Evolutionary conservation across 2,113 vertebrate genomes (phyloP), one percentile per base, ranked within the genome.

Genomic region (Sinocyclocheilus rhinocerous): DNA sequence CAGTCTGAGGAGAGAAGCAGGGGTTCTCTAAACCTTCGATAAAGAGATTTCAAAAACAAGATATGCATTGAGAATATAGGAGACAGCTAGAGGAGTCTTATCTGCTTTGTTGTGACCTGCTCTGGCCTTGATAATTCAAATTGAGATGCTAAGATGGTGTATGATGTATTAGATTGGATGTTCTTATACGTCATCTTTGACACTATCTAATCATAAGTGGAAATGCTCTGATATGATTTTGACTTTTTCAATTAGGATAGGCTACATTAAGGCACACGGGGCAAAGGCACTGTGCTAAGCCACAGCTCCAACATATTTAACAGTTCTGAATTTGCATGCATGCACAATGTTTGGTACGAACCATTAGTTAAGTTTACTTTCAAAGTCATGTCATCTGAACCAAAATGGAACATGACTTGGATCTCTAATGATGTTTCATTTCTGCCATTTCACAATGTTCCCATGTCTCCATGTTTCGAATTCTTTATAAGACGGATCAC

Each of bases 31-130:
- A 61, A 85, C 84, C 45, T 61, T 70, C 15, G 70, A 87, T 63
- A 65, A 59, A 18, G 52, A 87, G 88, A 87, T 87, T 33, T 78
- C 61, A 85, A 70, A 87, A 85, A 89, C 86, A 87, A 89, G 86
- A 88, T 87, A 87, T 83, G 79, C 80, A 75, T 2, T 11, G 7
- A 18, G 5, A 57, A 77, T 72, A 39, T 57, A 45, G 73, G 69
- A 83, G 63, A 82, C 61, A 39, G n/a, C 70, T n/a, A 79, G 57
- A 45, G 39, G 65, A 33, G 69, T 26, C 63, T 83, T 55, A 33
- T 83, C 73, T 76, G 4, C 81, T 70, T 76, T 48, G 84, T 78
- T 42, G 61, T 63, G 73, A 72, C 24, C 36, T 72, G 4, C 67
- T 20, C 3, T 3, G 39, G 18, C 18, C 36, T 15, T 26, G n/a